Base-by-base conservation (phyloP, 2,888 invertebrate species). In the Thera britannica region DNA sequence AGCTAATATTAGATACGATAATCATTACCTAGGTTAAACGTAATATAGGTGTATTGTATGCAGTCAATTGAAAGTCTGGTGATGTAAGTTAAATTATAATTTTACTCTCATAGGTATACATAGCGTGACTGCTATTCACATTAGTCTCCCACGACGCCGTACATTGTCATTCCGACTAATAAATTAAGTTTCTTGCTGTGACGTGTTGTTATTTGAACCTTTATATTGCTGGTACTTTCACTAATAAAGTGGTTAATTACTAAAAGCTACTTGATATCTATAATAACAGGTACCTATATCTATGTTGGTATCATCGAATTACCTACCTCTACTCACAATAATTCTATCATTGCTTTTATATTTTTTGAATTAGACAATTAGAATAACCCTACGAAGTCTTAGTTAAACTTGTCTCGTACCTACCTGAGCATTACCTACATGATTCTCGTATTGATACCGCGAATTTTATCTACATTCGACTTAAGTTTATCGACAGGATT, bases 111-210 rank as follows among this genome's bases (percentile, higher is more conserved):
- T 84, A 82, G 81, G 78, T 84, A 82, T 85, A 81, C 81, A 85
- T 87, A 82, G 76, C 84, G 85, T 84, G 84, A 76, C 77, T 83
- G 76, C 86, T 83, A 90, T 91, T 90, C 86, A 87, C 83, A 83
- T 82, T 80, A 78, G 84, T 90, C 92, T 93, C 92, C 92, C 92
- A 92, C 92, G 92, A 84, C 82, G 84, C 70, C 35, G 71, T 71
- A 75, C 78, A 79, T 74, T 84, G 87, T 85, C 84, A 84, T 85
- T 84, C 85, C 84, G 81, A 79, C 77, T 85, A 86, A 83, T 86
- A 86, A 87, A 86, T 86, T 84, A 80, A 78, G 75, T 79, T 77
- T 80, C 77, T 71, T 77, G 68, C 74, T 75, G 78, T 81, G 80
- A 79, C 78, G 80, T 80, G 52, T 46, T 81, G 79, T 80, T 81